phyloP scores from a whole-genome alignment of 2,888 invertebrate genomes.

The Cryptosula pallasiana region DNA sequence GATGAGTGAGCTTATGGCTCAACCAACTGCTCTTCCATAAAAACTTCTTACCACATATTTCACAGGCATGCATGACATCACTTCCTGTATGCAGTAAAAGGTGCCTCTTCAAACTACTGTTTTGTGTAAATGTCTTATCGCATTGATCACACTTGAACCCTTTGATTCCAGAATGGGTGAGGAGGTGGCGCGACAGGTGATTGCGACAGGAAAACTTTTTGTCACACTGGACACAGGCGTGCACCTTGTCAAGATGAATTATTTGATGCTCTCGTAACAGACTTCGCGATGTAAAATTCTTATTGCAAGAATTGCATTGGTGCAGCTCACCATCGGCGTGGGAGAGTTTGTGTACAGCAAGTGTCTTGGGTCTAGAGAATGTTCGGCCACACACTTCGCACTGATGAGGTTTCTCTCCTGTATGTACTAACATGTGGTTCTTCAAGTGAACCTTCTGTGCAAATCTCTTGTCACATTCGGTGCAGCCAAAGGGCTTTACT shows the following conservation, averaged over 20 bases:
- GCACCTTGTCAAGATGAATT: background rate
- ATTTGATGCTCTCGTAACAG: background rate
- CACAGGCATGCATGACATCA: background rate
- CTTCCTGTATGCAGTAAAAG: background rate
- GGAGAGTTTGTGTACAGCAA: constrained; percentile 52
- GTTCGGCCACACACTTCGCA: constrained; percentile 60
- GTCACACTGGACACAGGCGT: background rate
- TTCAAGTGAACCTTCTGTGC: constrained; percentile 49
- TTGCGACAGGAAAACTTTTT: background rate
- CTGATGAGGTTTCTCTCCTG: constrained; percentile 59
- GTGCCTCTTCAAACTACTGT: background rate
- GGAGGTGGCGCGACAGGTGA: background rate
- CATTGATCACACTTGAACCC: background rate
- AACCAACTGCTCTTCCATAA: background rate
- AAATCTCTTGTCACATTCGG: background rate
- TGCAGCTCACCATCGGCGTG: constrained; percentile 42
- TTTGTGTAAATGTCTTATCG: background rate
- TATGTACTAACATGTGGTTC: constrained; percentile 59
- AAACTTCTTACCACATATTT: background rate
- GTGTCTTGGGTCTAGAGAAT: constrained; percentile 59
- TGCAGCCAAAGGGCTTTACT: constrained; percentile 34
- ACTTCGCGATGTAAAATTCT: background rate
- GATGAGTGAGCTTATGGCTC: background rate
- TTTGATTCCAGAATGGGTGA: background rate
- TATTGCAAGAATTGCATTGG: constrained; percentile 53